Evolutionary conservation across 2,888 invertebrate genomes (phyloP), one percentile per base, ranked within the genome.

Genomic region (Germaria angustata): DNA sequence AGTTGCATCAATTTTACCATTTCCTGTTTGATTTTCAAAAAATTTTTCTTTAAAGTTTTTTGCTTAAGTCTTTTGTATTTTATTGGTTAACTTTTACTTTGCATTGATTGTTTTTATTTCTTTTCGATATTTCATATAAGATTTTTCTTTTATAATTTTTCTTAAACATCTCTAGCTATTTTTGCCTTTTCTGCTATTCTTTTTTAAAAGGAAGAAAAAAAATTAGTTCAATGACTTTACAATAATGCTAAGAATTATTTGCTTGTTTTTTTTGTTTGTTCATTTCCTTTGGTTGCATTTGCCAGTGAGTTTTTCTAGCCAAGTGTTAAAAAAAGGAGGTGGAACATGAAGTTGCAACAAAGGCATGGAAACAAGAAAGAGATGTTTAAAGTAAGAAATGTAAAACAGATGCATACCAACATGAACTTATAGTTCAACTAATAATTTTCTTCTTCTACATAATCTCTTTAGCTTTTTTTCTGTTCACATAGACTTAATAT

Each of bases 361-460:
- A 36, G 41, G 39, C 15, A 73, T 28, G 41, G 28, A 34, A 55
- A 34, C 11, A 34, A 57, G 53, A 51, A 34, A 55, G 49, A 34
- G 11, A 34, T 55, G 22, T 24, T 22, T 2, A 11, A 15, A 57
- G 51, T 5, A 49, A 57, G 36, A 51, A 39, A 51, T 32, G 9
- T 24, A 63, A 44, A 71, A 39, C 71, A 78, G 55, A 71, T 72
- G 79, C 79, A 79, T 66, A 59, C 65, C 79, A 72, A 59, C 79
- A 79, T 79, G 79, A 72, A 79, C 79, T 79, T 66, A 57, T n/a
- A 59, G 79, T 72, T 79, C 72, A 72, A 72, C 49, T 51, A 66
- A 79, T 79, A 72, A 66, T 57, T 63, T 39, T 63, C 44, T 39
- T 55, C 55, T 55, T 46, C 24, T 44, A n/a, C 9, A 57, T 49